Evolutionary conservation across 30 jellyfish, hydroid and myxozoan species (phyloP).

Genomic region (Chrysaora quinquecirrha): DNA sequence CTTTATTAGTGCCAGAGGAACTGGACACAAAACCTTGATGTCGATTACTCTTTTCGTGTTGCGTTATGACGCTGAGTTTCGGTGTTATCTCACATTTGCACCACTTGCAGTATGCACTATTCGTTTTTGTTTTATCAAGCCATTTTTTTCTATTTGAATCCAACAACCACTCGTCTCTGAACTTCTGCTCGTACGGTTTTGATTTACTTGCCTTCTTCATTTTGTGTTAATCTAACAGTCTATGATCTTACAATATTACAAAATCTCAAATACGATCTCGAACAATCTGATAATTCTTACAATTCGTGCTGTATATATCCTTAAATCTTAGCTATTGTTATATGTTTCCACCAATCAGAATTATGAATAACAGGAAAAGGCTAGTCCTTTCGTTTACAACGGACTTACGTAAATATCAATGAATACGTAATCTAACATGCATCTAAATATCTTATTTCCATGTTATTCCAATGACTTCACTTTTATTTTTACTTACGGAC

Average conservation of each 20-base stretch:
- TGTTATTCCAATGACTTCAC: not conserved
- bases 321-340: no score
- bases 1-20: slow-evolving; percentile 4
- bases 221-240: no score
- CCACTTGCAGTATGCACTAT: slow-evolving; percentile 8
- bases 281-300: no score
- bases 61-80: slow-evolving; percentile 11
- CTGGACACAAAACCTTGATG: not conserved
- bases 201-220: not conserved
- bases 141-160: not conserved
- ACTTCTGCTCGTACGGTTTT: slow-evolving; percentile 8
- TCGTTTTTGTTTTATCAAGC: not conserved
- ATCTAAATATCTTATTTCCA: not conserved
- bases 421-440: no score
- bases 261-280: no score
- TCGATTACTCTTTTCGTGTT: slow-evolving; percentile 9
- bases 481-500: not conserved
- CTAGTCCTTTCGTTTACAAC: no score
- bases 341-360: no score
- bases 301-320: not conserved
- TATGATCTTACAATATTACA: no score
- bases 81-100: slow-evolving; percentile 3
- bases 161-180: slow-evolving; percentile 4
- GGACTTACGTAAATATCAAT: no score
- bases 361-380: no score